Evolutionary conservation across 2,113 vertebrate species (phyloP).

Genomic region (Bufo bufo): DNA sequence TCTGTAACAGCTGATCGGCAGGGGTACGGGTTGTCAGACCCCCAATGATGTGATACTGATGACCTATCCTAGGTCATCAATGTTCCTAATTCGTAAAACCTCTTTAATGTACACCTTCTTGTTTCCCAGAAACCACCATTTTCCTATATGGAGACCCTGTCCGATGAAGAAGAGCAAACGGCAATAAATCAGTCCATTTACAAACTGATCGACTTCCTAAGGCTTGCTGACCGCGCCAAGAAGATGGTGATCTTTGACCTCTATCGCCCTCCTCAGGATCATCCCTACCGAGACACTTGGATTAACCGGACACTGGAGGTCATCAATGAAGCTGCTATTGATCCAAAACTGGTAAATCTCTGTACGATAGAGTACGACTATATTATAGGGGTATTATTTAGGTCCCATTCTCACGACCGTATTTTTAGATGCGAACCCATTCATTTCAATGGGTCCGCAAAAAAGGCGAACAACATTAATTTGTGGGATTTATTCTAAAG

Average conservation of each 20-base stretch:
- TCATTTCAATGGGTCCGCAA: too few species aligned
- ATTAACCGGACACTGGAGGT: conserved; percentile 77
- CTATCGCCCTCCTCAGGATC: conserved; percentile 76
- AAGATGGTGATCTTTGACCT: conserved; percentile 85
- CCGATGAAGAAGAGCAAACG: conserved; percentile 66
- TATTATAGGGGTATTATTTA: not conserved
- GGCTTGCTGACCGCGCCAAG: conserved; percentile 71
- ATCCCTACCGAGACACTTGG: conserved; percentile 80
- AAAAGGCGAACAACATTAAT: too few species aligned
- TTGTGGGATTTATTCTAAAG: too few species aligned
- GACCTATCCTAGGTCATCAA: too few species aligned
- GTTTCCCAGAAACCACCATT: conserved; percentile 79
- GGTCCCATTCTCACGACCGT: too few species aligned
- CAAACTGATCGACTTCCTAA: conserved; percentile 78
- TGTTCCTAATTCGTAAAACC: not conserved
- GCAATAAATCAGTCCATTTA: conserved; percentile 80
- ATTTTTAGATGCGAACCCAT: too few species aligned
- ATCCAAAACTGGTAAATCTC: conserved; percentile 77
- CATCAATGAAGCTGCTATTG: conserved; percentile 73
- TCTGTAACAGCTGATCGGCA: too few species aligned
- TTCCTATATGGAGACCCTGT: conserved; percentile 69
- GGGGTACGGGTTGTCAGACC: too few species aligned
- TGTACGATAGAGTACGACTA: not conserved
- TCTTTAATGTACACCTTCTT: conserved; percentile 3
- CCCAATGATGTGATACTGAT: too few species aligned